Base-by-base conservation (phyloP, 2,888 invertebrate species). In the Leptopilina myrica region DNA sequence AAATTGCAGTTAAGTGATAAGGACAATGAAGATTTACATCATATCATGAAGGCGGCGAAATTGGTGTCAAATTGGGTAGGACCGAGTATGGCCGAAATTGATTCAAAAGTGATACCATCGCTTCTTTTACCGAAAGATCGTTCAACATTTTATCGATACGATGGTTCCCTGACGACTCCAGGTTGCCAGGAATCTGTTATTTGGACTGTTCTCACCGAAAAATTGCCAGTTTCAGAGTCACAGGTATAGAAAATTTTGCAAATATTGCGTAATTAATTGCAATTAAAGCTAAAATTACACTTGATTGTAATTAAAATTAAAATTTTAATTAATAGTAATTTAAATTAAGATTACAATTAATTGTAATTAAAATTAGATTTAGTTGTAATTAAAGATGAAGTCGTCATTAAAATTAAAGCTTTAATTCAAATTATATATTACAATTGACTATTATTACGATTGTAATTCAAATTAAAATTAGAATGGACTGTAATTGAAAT, bases 151-250 rank as follows among this genome's bases (percentile, higher is more conserved):
- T 96, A 93, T 90, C 93, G 95, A 43, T 96, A 96, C 87, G 91
- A 93, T 1, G 96, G 96, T 0, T 96, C 96, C 0, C 92, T 96
- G 83, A 96, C 96, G 3, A 96, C 96, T 0, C 96, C 96, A 11
- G 92, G 92, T 66, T 96, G 96, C 88, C 94, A 94, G 76, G 96
- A 96, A 89, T 93, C 93, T 0, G 95, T 96, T n/a, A 93, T 93
- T 5, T 96, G 96, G 88, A 95, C 95, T 43, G 93, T 96, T 2
- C 92, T 94, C 78, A 92, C 92, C 0, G 92, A 93, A 46, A 93
- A 93, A 33, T 90, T 93, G 66, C 92, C 93, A 1, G 92, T 95
- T 66, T 93, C 94, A 0, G 92, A 92, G 33, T 85, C 89, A 14
- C 92, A 93, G 91, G 93, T 93, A 85, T 84, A 49, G 62, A 43